Evolutionary conservation across 2,888 invertebrate species (phyloP), one percentile per base, ranked within the genome.

Genomic region (Sepiola atlantica): DNA sequence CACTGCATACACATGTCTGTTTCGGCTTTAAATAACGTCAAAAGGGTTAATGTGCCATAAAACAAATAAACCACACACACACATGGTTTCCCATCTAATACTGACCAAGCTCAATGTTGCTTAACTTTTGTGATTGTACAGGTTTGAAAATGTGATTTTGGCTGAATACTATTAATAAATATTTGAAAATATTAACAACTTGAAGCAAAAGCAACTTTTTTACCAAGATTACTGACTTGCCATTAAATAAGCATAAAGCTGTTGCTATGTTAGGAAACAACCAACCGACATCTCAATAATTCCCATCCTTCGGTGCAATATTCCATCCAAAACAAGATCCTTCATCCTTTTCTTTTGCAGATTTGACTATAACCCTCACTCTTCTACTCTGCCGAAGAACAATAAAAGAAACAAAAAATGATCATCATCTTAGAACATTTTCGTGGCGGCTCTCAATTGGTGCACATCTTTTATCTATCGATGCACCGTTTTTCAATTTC

Each of bases 381-480:
- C 45, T 2, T 45, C 77, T 12, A 12, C 28, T 77, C 16, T 12
- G 12, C n/a, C 3, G 10, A 77, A 77, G 77, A 77, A 10, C 10
- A 28, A n/a, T 16, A 20, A 77, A 77, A 32, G 32, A 77, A 77
- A 18, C 0, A 57, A 57, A 57, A 24, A 20, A n/a, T 14, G 16
- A 77, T 77, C 14, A 16, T 77, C 77, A n/a, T 32, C 77, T 16
- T 77, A 6, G 77, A 77, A 32, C n/a, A 32, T n/a, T n/a, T 77
- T n/a, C n/a, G 32, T 77, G 77, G n/a, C n/a, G 77, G n/a, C 77
- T 77, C n/a, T 77, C 77, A 77, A 77, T 77, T 77, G 77, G n/a
- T 18, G 18, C n/a, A 14, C n/a, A n/a, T 77, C 77, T 77, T n/a
- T 77, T 77, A 77, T 77, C 77, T 77, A 77, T 77, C n/a, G 16